Conservation (phyloP, 2,797 vertebrate species). For the Phoxinus dragarum region DNA sequence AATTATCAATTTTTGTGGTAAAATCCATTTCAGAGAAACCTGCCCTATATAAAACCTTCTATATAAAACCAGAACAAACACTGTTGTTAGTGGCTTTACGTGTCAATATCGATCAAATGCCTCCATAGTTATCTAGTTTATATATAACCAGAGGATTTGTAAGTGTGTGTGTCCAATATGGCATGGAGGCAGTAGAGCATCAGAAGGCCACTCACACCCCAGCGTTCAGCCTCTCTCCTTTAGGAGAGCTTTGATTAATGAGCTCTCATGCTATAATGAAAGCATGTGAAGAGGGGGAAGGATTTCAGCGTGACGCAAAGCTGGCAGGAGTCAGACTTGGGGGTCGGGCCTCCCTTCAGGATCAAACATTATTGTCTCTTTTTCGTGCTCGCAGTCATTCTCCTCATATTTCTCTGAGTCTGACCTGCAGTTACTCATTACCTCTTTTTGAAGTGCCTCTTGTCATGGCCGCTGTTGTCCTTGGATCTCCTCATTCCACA, state of each 20-base stretch:
- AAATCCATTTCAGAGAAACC: neutral
- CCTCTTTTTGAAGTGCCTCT: slow-evolving; percentile 57
- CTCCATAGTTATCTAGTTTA: neutral
- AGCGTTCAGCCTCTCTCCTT: slow-evolving; percentile 51
- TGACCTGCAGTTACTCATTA: slow-evolving; percentile 77
- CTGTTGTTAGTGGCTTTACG: neutral
- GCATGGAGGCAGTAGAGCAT: slow-evolving; percentile 50
- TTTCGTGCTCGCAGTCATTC: slow-evolving; percentile 19
- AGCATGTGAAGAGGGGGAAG: slow-evolving; percentile 67
- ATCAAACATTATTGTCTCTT: slow-evolving; percentile 42
- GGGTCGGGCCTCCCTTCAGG: slow-evolving; percentile 44
- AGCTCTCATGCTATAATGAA: slow-evolving; percentile 71
- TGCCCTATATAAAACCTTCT: neutral
- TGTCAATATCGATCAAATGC: neutral
- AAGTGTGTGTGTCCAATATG: slow-evolving; percentile 26
- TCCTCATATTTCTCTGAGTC: slow-evolving; percentile 67
- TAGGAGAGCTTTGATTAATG: slow-evolving; percentile 73
- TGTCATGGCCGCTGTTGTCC: slow-evolving; percentile 68
- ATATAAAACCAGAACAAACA: neutral
- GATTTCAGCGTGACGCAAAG: slow-evolving; percentile 66
- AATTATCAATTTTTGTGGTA: neutral
- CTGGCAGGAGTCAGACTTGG: slow-evolving; percentile 54
- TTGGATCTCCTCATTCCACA: slow-evolving; percentile 69
- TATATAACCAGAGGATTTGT: neutral
- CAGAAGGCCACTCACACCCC: slow-evolving; percentile 53